Conservation (phyloP, 2,888 invertebrate species). For the Schizaphis graminum region DNA sequence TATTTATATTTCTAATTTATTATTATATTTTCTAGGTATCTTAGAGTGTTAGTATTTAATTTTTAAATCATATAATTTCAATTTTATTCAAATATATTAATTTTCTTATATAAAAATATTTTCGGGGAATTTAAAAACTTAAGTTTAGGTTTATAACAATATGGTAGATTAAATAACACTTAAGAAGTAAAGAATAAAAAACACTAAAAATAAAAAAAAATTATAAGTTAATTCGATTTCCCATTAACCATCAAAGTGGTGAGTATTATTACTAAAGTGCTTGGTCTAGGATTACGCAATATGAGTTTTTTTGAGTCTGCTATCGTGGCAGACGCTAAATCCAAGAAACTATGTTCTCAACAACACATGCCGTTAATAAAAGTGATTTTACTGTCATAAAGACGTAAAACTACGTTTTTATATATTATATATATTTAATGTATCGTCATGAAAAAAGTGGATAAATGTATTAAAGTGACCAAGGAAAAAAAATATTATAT, state of each 20-base stretch:
- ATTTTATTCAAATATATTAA: not conserved
- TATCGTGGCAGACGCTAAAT: not conserved
- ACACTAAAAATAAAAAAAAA: not conserved
- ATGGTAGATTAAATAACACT: not conserved
- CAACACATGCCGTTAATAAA: constrained; percentile 27
- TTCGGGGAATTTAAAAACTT: not conserved
- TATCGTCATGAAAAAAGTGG: not conserved
- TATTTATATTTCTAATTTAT: not conserved
- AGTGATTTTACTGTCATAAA: constrained; percentile 15
- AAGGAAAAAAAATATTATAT: not conserved
- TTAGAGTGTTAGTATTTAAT: not conserved
- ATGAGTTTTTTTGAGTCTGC: not conserved
- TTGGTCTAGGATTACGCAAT: not conserved
- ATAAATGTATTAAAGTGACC: not conserved
- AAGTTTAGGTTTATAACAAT: not conserved
- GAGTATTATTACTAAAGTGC: constrained; percentile 25
- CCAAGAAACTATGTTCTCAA: not conserved
- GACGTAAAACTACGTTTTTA: not conserved
- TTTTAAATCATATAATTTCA: not conserved
- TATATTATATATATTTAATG: not conserved
- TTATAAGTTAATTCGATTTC: not conserved
- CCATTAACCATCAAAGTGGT: not conserved
- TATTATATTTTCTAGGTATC: not conserved
- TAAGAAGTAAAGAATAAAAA: not conserved
- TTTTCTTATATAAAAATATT: not conserved